phyloP scores from a whole-genome alignment of 2,888 invertebrate species.

The Zhuqinia jingwanae region DNA sequence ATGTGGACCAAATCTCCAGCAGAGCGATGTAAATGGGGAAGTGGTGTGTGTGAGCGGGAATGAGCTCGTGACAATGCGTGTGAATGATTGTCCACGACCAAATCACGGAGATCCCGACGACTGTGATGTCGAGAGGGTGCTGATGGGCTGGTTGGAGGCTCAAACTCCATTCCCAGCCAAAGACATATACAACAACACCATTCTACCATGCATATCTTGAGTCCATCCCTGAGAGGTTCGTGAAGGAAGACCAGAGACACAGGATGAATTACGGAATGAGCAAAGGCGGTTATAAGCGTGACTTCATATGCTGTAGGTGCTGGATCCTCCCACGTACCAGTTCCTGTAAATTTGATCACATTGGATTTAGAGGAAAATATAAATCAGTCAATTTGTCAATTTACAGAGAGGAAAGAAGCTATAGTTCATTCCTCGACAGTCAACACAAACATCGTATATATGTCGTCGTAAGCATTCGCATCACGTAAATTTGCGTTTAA shows the following conservation, averaged over 20 bases:
- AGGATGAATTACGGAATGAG: constrained; percentile 92
- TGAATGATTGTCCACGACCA: constrained; percentile 73
- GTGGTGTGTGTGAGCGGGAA: constrained; percentile 73
- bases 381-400: constrained; percentile 73
- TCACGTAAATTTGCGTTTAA: constrained; percentile 47
- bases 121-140: constrained; percentile 65
- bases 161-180: constrained; percentile 78
- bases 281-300: constrained; percentile 92
- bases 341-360: constrained; percentile 68
- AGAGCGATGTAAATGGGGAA: constrained; percentile 70
- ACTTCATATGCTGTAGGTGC: constrained; percentile 83
- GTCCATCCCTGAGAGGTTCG: constrained; percentile 77
- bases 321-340: constrained; percentile 78
- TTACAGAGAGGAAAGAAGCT: constrained; percentile 9
- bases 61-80: constrained; percentile 71
- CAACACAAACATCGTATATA: not conserved
- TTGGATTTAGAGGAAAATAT: constrained; percentile 53
- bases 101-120: constrained; percentile 71
- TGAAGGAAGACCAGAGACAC: constrained; percentile 90
- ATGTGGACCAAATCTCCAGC: constrained; percentile 73
- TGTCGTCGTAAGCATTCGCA: constrained; percentile 12
- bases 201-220: constrained; percentile 77
- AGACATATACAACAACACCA: constrained; percentile 87
- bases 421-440: not conserved
- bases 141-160: constrained; percentile 73